Evolutionary conservation across 2,888 invertebrate species (phyloP).

Genomic region (Cephus pygmeus): DNA sequence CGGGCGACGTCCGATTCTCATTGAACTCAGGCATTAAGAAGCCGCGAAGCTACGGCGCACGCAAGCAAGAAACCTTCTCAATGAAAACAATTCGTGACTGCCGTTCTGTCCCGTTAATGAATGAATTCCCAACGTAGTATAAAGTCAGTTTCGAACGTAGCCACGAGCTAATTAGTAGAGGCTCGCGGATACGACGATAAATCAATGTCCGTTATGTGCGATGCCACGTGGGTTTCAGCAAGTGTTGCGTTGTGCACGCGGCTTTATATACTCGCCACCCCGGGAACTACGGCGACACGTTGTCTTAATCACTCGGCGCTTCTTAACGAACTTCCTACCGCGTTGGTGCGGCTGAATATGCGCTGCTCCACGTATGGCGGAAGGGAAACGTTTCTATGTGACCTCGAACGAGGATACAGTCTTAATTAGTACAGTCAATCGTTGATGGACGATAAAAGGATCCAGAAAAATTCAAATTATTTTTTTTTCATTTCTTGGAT

Average conservation of each 20-base stretch:
- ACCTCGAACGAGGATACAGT: not conserved
- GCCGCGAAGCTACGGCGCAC: slow-evolving; percentile 29
- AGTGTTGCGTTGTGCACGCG: slow-evolving; percentile 33
- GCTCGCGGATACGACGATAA: slow-evolving; percentile 45
- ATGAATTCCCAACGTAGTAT: slow-evolving; percentile 51
- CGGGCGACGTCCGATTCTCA: not conserved
- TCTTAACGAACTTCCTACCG: slow-evolving; percentile 18
- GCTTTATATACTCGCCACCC: not conserved
- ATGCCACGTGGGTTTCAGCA: slow-evolving; percentile 47
- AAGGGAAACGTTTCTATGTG: not conserved
- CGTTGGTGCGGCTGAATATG: not conserved
- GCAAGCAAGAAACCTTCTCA: slow-evolving; percentile 54
- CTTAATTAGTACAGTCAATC: not conserved
- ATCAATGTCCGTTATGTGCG: slow-evolving; percentile 43
- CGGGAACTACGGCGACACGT: not conserved
- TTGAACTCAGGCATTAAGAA: not conserved
- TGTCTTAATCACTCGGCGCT: slow-evolving; percentile 45
- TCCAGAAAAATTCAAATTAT: not conserved
- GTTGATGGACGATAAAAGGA: not conserved
- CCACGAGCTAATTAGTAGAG: slow-evolving; percentile 44
- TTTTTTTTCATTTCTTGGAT: not conserved
- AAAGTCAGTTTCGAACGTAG: slow-evolving; percentile 48
- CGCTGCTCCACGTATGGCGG: not conserved
- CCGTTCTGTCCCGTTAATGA: slow-evolving; percentile 56
- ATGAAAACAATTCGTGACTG: slow-evolving; percentile 61